Base-by-base conservation (phyloP, 2,888 invertebrate genomes). In the Aspidiotus rigidus region DNA sequence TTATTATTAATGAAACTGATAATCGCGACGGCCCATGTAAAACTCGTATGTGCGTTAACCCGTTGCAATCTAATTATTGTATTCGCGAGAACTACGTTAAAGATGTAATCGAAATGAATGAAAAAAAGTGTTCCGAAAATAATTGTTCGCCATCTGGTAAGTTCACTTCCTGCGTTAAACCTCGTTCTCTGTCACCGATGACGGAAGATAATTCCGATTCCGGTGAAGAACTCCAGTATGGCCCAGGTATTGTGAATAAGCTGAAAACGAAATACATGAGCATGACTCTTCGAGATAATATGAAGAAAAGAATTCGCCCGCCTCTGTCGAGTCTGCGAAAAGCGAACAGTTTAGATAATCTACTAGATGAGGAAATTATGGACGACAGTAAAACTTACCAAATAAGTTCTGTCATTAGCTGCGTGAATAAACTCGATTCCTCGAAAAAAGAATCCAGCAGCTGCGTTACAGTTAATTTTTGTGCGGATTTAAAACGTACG, bases 161-260 rank as follows among this genome's bases (percentile, higher is more conserved):
- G 41, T 66, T 57, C 53, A 59, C 66, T 6, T 57, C 49, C 7
- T 15, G 17, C 10, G 40, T 11, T 39, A 69, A 69, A 69, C 56
- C 62, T 55, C 55, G 57, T 8, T 69, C 62, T 7, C 40, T 62
- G 17, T 69, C 69, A 10, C 69, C 62, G n/a, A 10, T 57, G 16
- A 13, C 8, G 53, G 80, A 79, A 59, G 69, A 62, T 40, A 62
- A 55, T 57, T 82, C 82, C 69, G 84, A 85, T 76, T 82, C 83
- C 66, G 83, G 83, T 74, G 91, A 91, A 79, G 93, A 93, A 77
- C 81, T 93, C 70, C 87, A 88, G 77, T 93, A 93, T 81, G 93
- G 93, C 0, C 93, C 93, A 64, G 93, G 93, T 70, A 93, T 93
- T 76, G 93, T 93, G 54, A 90, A 89, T 76, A 88, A 88, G 75